These are phyloP conservation scores for Amazonetta brasiliensis DNA, from an alignment of 2,797 vertebrate genomes.

Conservation along the genomic window DNA sequence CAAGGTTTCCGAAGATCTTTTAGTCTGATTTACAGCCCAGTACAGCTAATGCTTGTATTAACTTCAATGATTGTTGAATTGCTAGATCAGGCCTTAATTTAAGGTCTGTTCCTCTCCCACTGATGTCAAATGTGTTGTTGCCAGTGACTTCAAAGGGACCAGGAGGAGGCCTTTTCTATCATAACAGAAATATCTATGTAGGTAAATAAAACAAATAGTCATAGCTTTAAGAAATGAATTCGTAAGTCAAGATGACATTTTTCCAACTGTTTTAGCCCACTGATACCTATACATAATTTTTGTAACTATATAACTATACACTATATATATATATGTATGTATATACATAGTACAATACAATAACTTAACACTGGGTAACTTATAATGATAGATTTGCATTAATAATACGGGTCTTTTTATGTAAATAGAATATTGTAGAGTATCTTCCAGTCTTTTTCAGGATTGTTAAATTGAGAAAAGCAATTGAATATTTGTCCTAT, in stretches of 20 bases:
- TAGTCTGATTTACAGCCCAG: not conserved
- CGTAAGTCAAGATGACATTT: slow-evolving; percentile 18
- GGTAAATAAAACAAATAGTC: not conserved
- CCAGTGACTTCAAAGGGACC: not conserved
- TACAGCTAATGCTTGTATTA: not conserved
- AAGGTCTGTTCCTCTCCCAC: not conserved
- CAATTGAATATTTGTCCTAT: slow-evolving; percentile 83
- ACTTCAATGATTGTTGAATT: not conserved
- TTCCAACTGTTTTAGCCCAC: not conserved
- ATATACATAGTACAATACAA: slow-evolving; percentile 57
- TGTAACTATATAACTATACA: slow-evolving; percentile 25
- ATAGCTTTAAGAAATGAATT: not conserved
- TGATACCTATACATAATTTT: slow-evolving; percentile 8
- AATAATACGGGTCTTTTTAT: slow-evolving; percentile 88
- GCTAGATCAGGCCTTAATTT: slow-evolving; percentile 1
- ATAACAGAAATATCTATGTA: not conserved
- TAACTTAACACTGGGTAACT: slow-evolving; percentile 78
- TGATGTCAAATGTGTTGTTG: not conserved
- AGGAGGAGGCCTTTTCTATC: not conserved
- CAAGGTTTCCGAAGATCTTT: not conserved
- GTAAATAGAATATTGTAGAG: slow-evolving; percentile 82
- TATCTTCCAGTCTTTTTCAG: slow-evolving; percentile 84
- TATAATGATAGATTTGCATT: slow-evolving; percentile 81
- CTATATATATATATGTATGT: slow-evolving; percentile 37
- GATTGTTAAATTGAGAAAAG: slow-evolving; percentile 78